Conservation (phyloP, 2,113 vertebrate genomes). For the Dolichallabes microphthalmus region DNA sequence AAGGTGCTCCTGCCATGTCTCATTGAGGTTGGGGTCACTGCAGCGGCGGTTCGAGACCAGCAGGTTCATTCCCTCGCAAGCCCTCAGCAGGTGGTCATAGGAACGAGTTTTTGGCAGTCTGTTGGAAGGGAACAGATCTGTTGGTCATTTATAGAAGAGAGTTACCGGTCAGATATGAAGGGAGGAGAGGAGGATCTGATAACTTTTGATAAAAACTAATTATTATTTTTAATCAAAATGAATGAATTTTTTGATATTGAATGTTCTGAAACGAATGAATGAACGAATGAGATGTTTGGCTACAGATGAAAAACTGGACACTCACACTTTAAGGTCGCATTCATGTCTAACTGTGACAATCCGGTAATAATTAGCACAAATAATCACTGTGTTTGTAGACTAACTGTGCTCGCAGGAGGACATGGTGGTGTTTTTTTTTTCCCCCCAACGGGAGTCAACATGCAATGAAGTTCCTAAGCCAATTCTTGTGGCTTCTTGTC, state of each 20-base stretch:
- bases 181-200: no score
- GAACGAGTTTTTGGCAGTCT: slow-evolving; percentile 95
- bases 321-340: no score
- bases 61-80: slow-evolving; percentile 80
- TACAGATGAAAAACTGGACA: no score
- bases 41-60: slow-evolving; percentile 82
- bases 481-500: neutral
- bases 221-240: no score
- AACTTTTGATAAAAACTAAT: no score
- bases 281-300: no score
- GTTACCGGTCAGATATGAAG: neutral
- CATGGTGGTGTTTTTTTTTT: neutral
- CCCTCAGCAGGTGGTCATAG: slow-evolving; percentile 89
- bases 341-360: no score
- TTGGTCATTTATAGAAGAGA: neutral
- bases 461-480: neutral
- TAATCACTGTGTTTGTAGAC: no score
- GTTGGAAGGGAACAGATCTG: neutral
- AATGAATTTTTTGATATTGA: no score
- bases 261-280: no score
- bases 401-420: neutral
- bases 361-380: no score
- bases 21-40: slow-evolving; percentile 91
- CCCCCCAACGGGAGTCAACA: neutral
- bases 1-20: slow-evolving; percentile 94